Evolutionary conservation across 2,113 vertebrate species (phyloP), one percentile per base, ranked within the genome.

Genomic region (Turdus rufiventris): DNA sequence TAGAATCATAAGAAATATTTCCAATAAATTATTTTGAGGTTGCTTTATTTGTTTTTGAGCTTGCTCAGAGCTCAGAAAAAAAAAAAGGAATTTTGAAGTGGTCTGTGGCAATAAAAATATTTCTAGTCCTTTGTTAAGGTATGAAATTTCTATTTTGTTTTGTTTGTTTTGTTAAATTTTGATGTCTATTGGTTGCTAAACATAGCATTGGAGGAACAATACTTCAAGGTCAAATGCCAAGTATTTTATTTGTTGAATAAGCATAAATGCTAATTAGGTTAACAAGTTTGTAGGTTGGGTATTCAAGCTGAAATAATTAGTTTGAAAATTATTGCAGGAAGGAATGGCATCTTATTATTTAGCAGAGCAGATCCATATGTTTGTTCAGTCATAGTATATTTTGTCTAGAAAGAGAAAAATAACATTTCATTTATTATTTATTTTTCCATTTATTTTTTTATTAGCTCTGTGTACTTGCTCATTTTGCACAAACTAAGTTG

Each of bases 391-490:
- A 40, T 31, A 43, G 63, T 57, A 60, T 53, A 67, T 88, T 91
- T 94, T 70, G 66, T 28, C 42, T 68, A 66, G 62, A 36, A 67
- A 66, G 70, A 79, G 43, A 91, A 53, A 93, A 94, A 81, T 54
- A 90, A 33, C 34, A 29, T 91, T 84, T 77, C 51, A 85, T 96
- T 95, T 93, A 91, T 85, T 85, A 90, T 96, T 90, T 94, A 84
- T 76, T 93, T 73, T 74, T 48, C 70, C 74, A 42, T 74, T 85
- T 73, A n/a, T 56, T 84, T 93, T 94, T 94, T 87, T 76, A 72
- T 84, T 92, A 95, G 51, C 42, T 89, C 34, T 58, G 15, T 0
- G 0, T 62, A 36, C 50, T 70, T 85, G 58, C 38, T 91, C 19
- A 83, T 85, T 89, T 89, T 82, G 29, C 70, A 85, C 34, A 79